Evolutionary conservation across 2,113 vertebrate genomes (phyloP).

Genomic region (Syrmaticus mikado): DNA sequence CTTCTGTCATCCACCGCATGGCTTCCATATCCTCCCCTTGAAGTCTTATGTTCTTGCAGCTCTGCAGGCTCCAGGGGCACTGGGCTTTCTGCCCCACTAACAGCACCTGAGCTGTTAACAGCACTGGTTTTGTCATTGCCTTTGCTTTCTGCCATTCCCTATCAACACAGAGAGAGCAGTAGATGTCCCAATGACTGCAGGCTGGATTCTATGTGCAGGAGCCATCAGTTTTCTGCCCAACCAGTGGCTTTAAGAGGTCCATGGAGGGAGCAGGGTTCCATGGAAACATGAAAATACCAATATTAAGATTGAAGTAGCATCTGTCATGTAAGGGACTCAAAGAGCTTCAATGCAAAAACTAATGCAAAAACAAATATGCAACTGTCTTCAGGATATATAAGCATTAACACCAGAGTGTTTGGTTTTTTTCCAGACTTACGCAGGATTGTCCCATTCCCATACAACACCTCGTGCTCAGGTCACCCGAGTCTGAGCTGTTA

Average conservation of each 20-base stretch:
- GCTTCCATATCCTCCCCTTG: not conserved
- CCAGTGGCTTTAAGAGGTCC: not conserved
- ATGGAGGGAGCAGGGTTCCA: not conserved
- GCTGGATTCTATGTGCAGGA: accelerated
- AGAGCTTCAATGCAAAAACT: not conserved
- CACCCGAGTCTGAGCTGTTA: not conserved
- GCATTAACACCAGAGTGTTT: not conserved
- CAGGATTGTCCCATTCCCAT: not conserved
- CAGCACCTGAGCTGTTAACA: not conserved
- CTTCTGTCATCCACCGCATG: not conserved
- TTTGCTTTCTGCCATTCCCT: not conserved
- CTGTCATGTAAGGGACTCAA: no score
- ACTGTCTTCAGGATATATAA: accelerated
- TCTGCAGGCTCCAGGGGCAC: not conserved
- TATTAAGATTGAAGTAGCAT: not conserved
- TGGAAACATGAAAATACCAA: not conserved
- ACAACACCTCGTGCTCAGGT: not conserved
- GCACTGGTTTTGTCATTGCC: not conserved
- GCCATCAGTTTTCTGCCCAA: not conserved
- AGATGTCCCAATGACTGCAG: not conserved
- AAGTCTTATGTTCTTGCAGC: not conserved
- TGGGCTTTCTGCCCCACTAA: not conserved
- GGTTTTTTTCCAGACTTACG: not conserved
- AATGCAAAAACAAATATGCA: not conserved
- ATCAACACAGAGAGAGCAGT: accelerated